A percentile compares a stretch with the other conserved stretches of the same genome.
Conservation (phyloP, 2,888 invertebrate genomes). For the Euspilapteryx auroguttella region DNA sequence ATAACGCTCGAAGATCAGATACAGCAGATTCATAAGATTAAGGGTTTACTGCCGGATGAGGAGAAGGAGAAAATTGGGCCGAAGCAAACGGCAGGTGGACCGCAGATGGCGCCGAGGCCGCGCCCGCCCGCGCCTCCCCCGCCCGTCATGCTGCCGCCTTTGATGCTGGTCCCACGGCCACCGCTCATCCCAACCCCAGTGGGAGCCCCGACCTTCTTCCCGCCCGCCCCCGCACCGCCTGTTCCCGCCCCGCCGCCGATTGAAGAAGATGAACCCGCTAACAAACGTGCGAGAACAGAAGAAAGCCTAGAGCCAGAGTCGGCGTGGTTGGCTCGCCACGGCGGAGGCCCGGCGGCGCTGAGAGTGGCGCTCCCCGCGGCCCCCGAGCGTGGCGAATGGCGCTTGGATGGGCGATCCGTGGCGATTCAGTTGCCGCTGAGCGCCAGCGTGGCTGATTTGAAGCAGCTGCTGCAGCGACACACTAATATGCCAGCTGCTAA, state of each 20-base stretch:
- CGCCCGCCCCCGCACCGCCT: conserved; percentile 13
- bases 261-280: conserved; percentile 80
- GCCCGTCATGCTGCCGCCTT: conserved; percentile 36
- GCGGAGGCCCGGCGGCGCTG: conserved; percentile 23
- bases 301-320: conserved; percentile 91
- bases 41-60: conserved; percentile 91
- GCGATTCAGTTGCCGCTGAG: conserved; percentile 74
- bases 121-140: conserved; percentile 14
- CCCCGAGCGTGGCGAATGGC: conserved; percentile 94
- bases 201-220: conserved; percentile 20
- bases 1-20: conserved; percentile 97
- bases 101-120: conserved; percentile 7
- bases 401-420: conserved; percentile 87
- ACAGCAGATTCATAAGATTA: conserved; percentile 92
- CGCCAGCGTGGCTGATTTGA: conserved; percentile 83
- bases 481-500: conserved; percentile 95
- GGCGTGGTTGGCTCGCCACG: conserved; percentile 30
- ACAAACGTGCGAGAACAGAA: conserved; percentile 89
- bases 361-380: conserved; percentile 78
- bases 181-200: conserved; percentile 42
- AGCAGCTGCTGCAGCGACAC: conserved; percentile 82
- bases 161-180: conserved; percentile 50
- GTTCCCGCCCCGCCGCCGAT: conserved; percentile 13
- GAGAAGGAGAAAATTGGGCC: conserved; percentile 98
- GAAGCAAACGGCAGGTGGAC: conserved; percentile 63